A percentile compares a stretch with the other conserved stretches of the same genome.
phyloP scores from a whole-genome alignment of 2,888 invertebrate genomes.

The Lumbricus terrestris region DNA sequence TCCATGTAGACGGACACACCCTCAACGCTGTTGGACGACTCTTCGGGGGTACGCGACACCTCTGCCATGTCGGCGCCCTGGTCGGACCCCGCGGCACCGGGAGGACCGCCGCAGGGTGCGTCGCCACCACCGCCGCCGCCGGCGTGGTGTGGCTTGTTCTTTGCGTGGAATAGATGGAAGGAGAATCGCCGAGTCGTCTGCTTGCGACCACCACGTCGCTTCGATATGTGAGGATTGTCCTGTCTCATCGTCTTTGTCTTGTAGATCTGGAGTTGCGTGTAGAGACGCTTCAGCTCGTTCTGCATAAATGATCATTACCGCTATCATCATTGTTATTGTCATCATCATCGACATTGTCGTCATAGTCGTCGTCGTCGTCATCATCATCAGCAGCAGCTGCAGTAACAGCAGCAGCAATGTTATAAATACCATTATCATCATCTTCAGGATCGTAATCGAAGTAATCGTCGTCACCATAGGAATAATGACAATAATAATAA shows the following conservation, averaged over 20 bases:
- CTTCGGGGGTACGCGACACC: slow-evolving; percentile 83
- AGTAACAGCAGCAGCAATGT: no score
- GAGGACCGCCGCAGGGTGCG: slow-evolving; percentile 12
- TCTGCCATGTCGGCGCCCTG: slow-evolving; percentile 61
- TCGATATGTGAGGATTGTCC: slow-evolving; percentile 95
- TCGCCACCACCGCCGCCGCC: no score
- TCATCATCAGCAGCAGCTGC: no score
- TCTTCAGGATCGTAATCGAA: no score
- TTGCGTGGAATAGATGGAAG: slow-evolving; percentile 81
- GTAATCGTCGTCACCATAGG: no score
- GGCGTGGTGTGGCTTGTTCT: slow-evolving; percentile 61
- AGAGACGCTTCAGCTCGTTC: slow-evolving; percentile 73
- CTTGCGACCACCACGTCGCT: slow-evolving; percentile 84
- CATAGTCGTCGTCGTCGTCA: no score
- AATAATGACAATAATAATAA: no score
- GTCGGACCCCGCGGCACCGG: slow-evolving; percentile 16
- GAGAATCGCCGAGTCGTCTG: slow-evolving; percentile 66
- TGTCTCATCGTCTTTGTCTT: slow-evolving; percentile 86
- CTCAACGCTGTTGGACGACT: slow-evolving; percentile 84
- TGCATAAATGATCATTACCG: slow-evolving; percentile 46
- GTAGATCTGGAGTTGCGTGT: slow-evolving; percentile 87
- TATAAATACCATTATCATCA: no score
- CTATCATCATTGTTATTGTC: no score
- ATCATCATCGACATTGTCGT: no score
- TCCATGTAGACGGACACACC: slow-evolving; percentile 60